Evolutionary conservation across 2,113 vertebrate genomes (phyloP).

Genomic region (Callaeas wilsoni): DNA sequence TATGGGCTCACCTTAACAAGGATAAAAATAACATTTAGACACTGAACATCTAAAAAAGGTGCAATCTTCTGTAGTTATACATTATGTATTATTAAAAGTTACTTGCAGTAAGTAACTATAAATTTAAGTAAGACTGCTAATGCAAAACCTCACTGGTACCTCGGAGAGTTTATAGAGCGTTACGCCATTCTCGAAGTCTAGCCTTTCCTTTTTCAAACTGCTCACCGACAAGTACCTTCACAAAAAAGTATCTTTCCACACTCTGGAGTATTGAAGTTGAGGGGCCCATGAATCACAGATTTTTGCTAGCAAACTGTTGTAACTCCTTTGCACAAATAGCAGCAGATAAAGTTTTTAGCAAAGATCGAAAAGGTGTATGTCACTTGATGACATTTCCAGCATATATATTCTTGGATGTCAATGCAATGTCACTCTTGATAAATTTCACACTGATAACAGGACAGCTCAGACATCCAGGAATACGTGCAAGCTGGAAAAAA

Average conservation of each 20-base stretch:
- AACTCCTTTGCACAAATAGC: background rate
- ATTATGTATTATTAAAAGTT: background rate
- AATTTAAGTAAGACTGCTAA: background rate
- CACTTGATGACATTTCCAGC: background rate
- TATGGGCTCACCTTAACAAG: background rate
- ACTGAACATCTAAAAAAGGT: background rate
- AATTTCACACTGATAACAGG: background rate
- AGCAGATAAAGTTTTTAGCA: background rate
- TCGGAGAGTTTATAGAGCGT: background rate
- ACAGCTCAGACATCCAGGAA: background rate
- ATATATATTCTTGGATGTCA: background rate
- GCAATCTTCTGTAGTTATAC: background rate
- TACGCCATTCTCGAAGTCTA: background rate
- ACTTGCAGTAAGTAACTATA: background rate
- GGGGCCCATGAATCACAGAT: background rate
- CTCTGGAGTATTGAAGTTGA: background rate
- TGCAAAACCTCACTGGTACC: background rate
- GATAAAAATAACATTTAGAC: background rate
- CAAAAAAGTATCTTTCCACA: background rate
- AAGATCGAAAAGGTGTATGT: background rate
- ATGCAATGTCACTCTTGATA: background rate
- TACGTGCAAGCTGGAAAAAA: background rate
- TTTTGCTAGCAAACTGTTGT: background rate
- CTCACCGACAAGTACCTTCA: background rate
- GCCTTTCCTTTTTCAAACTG: background rate